A percentile compares a stretch with the other conserved stretches of the same genome.
Conservation (phyloP, 2,888 invertebrate species). For the Allygus modestus region DNA sequence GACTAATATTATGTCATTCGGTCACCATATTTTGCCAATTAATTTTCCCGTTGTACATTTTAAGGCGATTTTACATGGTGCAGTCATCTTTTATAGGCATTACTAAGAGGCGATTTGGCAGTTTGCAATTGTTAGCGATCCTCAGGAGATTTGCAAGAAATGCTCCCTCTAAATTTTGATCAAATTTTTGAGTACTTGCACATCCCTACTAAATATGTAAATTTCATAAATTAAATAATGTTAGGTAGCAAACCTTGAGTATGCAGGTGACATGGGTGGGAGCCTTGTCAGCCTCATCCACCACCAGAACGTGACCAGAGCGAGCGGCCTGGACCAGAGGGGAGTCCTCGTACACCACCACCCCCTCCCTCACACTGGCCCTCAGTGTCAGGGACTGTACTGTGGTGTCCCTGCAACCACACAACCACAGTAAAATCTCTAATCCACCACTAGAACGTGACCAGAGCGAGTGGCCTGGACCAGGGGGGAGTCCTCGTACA, state of each 20-base stretch:
- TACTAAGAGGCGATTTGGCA: too few species aligned
- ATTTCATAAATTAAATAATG: too few species aligned
- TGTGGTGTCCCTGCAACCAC: constrained; percentile 87
- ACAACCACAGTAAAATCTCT: constrained; percentile 85
- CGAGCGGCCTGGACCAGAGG: constrained; percentile 95
- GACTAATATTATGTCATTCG: too few species aligned
- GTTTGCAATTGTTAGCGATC: too few species aligned
- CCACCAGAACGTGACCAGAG: constrained; percentile 91
- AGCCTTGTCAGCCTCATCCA: constrained; percentile 99
- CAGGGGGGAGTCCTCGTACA: constrained; percentile 96
- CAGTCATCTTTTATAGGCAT: too few species aligned
- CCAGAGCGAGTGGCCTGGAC: constrained; percentile 94
- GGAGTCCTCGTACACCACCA: constrained; percentile 95
- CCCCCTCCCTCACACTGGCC: constrained; percentile 92
- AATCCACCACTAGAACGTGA: constrained; percentile 95
- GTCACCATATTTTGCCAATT: too few species aligned
- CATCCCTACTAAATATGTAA: too few species aligned
- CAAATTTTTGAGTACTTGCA: too few species aligned
- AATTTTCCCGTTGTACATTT: too few species aligned
- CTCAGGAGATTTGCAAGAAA: too few species aligned
- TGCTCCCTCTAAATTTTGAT: too few species aligned
- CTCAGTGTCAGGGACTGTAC: constrained; percentile 96
- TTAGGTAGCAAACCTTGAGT: constrained; percentile 79
- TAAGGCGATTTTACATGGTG: too few species aligned
- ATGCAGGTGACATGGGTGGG: constrained; percentile 98